A percentile compares a stretch with the other conserved stretches of the same genome.
These are phyloP conservation scores for Bacillus rossius DNA, from an alignment of 1,140 invertebrate species.

Conservation along the genomic window DNA sequence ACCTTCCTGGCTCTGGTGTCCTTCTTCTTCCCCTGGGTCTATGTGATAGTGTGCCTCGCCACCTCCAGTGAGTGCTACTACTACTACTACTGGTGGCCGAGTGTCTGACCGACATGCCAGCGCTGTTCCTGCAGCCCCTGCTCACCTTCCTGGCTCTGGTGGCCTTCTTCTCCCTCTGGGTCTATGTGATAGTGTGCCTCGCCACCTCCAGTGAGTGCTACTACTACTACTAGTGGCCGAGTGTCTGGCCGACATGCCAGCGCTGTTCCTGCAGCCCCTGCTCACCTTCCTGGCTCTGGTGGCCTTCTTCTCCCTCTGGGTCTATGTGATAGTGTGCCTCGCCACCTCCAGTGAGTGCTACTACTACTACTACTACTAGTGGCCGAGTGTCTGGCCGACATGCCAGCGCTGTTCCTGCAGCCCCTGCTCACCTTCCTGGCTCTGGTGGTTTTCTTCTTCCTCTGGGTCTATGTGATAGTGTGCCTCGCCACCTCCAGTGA, in stretches of 20 bases:
- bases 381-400: too few species aligned
- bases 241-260: constrained; percentile 74
- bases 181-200: constrained; percentile 65
- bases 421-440: constrained; percentile 80
- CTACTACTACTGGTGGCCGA: too few species aligned
- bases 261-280: constrained; percentile 81
- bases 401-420: constrained; percentile 83
- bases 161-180: constrained; percentile 80
- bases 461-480: constrained; percentile 77
- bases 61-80: constrained; percentile 66
- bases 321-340: constrained; percentile 65
- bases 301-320: constrained; percentile 80
- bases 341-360: constrained; percentile 66
- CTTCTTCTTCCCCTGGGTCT: constrained; percentile 83
- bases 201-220: constrained; percentile 66
- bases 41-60: constrained; percentile 64
- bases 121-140: constrained; percentile 81
- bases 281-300: constrained; percentile 75
- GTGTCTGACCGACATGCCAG: constrained; percentile 74
- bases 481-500: constrained; percentile 65
- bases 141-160: constrained; percentile 75
- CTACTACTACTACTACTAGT: too few species aligned
- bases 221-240: too few species aligned
- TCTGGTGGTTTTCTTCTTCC: constrained; percentile 70
- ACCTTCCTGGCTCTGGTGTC: constrained; percentile 72